phyloP scores from a whole-genome alignment of 37 sponge, comb jelly and placozoan species.

The Sycon ciliatum region DNA sequence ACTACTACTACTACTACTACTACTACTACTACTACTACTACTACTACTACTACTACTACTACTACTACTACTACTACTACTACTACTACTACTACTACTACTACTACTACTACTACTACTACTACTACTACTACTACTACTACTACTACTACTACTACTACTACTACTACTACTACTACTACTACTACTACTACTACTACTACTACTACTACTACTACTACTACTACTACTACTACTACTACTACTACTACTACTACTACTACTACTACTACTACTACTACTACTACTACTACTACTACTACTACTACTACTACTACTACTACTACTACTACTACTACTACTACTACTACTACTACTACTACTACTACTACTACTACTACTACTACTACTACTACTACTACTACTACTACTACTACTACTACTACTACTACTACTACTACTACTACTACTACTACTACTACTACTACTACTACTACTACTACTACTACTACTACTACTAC shows the following conservation, averaged over 20 bases:
- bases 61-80: slow-evolving; percentile 8
- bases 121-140: slow-evolving; percentile 8
- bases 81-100: slow-evolving; percentile 6
- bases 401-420: slow-evolving; percentile 8
- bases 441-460: slow-evolving; percentile 6
- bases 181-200: slow-evolving; percentile 8
- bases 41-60: slow-evolving; percentile 8
- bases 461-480: slow-evolving; percentile 8
- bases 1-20: slow-evolving; percentile 8
- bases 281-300: slow-evolving; percentile 8
- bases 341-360: slow-evolving; percentile 8
- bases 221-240: slow-evolving; percentile 8
- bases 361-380: slow-evolving; percentile 8
- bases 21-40: slow-evolving; percentile 6
- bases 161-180: slow-evolving; percentile 8
- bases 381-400: slow-evolving; percentile 6
- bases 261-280: slow-evolving; percentile 6
- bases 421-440: slow-evolving; percentile 8
- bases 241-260: slow-evolving; percentile 8
- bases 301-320: slow-evolving; percentile 8
- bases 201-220: slow-evolving; percentile 6
- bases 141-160: slow-evolving; percentile 6
- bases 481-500: slow-evolving; percentile 8
- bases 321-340: slow-evolving; percentile 6
- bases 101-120: slow-evolving; percentile 8